These are phyloP conservation scores for Aphaenogaster ashmeadi DNA, from an alignment of 1,140 invertebrate genomes.

Conservation along the genomic window DNA sequence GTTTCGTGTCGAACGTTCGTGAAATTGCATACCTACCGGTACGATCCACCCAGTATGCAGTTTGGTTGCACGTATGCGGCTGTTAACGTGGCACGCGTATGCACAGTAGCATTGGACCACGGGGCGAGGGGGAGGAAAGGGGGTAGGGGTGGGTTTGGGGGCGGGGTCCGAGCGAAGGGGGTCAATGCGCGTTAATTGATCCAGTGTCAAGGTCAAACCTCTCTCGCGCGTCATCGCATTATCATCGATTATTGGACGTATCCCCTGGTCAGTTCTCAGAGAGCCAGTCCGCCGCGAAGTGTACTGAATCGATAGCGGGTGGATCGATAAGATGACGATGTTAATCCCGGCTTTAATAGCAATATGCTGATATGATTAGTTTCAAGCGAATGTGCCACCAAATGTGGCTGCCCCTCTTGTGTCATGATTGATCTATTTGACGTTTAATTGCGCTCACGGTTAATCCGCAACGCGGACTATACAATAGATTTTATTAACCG, in stretches of 20 bases:
- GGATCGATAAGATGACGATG: conserved; percentile 70
- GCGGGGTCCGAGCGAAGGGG: conserved; percentile 73
- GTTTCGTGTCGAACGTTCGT: conserved; percentile 65
- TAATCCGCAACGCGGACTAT: neutral
- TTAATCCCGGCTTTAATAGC: conserved; percentile 63
- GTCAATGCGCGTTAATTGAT: conserved; percentile 86
- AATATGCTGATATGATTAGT: conserved; percentile 49
- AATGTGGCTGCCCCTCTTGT: conserved; percentile 7
- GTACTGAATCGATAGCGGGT: conserved; percentile 67
- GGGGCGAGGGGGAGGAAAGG: conserved; percentile 34
- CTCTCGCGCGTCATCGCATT: conserved; percentile 85
- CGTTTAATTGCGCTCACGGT: conserved; percentile 14
- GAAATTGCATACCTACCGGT: conserved; percentile 72
- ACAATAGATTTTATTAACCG: neutral
- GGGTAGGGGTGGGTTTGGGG: conserved; percentile 63
- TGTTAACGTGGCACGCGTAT: conserved; percentile 78
- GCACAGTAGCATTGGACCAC: conserved; percentile 84
- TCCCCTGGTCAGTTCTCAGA: conserved; percentile 75
- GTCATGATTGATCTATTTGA: conserved; percentile 19
- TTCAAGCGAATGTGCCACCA: conserved; percentile 49
- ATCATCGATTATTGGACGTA: conserved; percentile 86
- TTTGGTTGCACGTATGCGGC: conserved; percentile 69
- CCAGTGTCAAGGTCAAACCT: conserved; percentile 87
- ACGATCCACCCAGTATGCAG: conserved; percentile 79
- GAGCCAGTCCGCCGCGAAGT: conserved; percentile 55